phyloP scores from a whole-genome alignment of 2,888 invertebrate species.

The Adela reaumurella region DNA sequence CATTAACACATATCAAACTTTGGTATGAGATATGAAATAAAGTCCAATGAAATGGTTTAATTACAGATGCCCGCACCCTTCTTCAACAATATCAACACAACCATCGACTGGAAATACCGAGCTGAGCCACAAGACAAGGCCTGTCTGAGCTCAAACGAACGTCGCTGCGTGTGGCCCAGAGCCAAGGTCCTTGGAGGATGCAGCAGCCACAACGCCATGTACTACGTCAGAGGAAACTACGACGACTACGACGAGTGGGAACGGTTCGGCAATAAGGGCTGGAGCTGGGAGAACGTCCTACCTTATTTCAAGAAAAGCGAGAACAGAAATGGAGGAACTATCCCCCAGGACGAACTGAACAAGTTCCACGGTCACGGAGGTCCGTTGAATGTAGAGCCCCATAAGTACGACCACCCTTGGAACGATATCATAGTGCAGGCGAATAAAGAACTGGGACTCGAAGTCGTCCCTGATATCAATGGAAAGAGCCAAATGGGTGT shows the following conservation, averaged over 20 bases:
- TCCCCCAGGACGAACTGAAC: constrained; percentile 1
- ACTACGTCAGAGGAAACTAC: constrained; percentile 62
- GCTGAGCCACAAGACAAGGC: constrained; percentile 34
- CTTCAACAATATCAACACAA: constrained; percentile 2
- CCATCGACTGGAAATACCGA: constrained; percentile 32
- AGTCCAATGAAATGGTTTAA: too few species aligned
- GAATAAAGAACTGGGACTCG: constrained; percentile 39
- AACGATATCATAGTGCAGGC: constrained; percentile 34
- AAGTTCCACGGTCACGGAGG: constrained; percentile 34
- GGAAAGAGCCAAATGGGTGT: constrained; percentile 44
- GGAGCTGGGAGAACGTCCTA: constrained; percentile 50
- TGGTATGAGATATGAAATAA: too few species aligned
- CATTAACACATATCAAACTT: too few species aligned
- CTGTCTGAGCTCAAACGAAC: constrained; percentile 25
- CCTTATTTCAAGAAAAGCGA: constrained; percentile 37
- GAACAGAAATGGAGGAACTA: constrained; percentile 12
- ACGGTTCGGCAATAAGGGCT: constrained; percentile 55
- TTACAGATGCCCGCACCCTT: constrained; percentile 1
- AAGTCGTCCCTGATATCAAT: constrained; percentile 23
- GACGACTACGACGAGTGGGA: constrained; percentile 65
- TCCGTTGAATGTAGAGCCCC: constrained; percentile 35
- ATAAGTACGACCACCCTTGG: constrained; percentile 22
- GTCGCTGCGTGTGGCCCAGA: constrained; percentile 48
- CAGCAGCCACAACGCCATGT: constrained; percentile 62
- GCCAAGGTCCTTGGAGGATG: constrained; percentile 66